Evolutionary conservation across 1,140 invertebrate species (phyloP).

Genomic region (Spodoptera frugiperda): DNA sequence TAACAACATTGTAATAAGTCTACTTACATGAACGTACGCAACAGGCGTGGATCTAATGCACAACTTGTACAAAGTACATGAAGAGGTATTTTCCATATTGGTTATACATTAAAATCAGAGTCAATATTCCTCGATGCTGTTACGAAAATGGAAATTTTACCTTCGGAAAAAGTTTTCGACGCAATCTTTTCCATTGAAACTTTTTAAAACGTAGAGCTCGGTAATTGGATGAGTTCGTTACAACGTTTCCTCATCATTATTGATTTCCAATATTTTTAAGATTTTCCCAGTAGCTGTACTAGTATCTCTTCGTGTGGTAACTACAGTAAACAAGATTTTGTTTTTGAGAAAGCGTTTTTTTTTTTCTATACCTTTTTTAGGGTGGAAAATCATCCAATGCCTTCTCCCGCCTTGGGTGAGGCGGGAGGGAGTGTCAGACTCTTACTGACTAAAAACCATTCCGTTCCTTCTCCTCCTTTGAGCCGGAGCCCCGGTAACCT

Average conservation of each 20-base stretch:
- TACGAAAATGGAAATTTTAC: slow-evolving; percentile 7
- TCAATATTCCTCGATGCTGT: neutral
- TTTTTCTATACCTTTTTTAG: too few species aligned
- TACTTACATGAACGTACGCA: too few species aligned
- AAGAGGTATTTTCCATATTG: neutral
- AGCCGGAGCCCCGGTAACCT: too few species aligned
- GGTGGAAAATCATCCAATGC: too few species aligned
- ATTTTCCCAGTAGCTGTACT: neutral
- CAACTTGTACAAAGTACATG: too few species aligned
- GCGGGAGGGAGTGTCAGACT: too few species aligned
- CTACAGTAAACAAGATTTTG: neutral
- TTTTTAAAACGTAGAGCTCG: slow-evolving; percentile 21
- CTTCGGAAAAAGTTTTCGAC: neutral
- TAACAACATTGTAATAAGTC: too few species aligned
- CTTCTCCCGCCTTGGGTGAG: too few species aligned
- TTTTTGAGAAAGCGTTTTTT: neutral
- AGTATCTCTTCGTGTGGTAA: neutral
- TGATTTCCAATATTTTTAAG: slow-evolving; percentile 18
- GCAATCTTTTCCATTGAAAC: slow-evolving; percentile 9
- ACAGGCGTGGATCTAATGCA: too few species aligned
- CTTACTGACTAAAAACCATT: too few species aligned
- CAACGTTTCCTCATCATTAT: neutral
- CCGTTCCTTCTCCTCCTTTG: too few species aligned
- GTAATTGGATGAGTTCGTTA: slow-evolving; percentile 22
- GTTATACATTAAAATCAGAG: neutral